Percentiles rank a stretch among this genome's conserved stretches.
These are phyloP conservation scores for Peucedramus taeniatus DNA, from an alignment of 2,113 vertebrate genomes.

Conservation along the genomic window DNA sequence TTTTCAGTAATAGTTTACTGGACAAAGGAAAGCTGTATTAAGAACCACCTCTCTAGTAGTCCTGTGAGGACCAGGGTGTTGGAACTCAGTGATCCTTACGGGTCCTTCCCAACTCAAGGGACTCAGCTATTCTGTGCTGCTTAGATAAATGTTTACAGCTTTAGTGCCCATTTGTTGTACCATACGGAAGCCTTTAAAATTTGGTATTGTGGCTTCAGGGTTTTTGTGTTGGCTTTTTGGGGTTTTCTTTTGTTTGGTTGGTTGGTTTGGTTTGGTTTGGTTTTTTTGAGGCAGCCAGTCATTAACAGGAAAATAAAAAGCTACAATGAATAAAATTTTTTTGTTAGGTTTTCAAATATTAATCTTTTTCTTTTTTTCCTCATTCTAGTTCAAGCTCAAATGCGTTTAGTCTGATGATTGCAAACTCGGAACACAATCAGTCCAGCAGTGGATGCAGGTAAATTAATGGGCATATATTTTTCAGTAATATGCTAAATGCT, in stretches of 20 bases:
- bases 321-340: not conserved
- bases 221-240: not conserved
- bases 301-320: not conserved
- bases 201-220: accelerated
- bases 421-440: conserved; percentile 82
- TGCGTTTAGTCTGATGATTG: conserved; percentile 83
- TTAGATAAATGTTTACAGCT: not conserved
- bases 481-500: not conserved
- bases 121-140: not conserved
- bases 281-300: not conserved
- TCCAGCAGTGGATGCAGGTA: conserved; percentile 90
- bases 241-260: not conserved
- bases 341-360: not conserved
- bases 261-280: accelerated
- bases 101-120: not conserved
- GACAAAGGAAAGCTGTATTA: not conserved
- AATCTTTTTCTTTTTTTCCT: not conserved
- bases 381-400: conserved; percentile 78
- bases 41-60: not conserved
- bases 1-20: not conserved
- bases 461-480: not conserved
- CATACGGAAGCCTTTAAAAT: not conserved
- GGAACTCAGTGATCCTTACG: not conserved
- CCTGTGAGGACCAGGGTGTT: not conserved
- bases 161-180: not conserved